Evolutionary conservation across 2,888 invertebrate species (phyloP), one percentile per base, ranked within the genome.

Genomic region (Antheraea yamamai): DNA sequence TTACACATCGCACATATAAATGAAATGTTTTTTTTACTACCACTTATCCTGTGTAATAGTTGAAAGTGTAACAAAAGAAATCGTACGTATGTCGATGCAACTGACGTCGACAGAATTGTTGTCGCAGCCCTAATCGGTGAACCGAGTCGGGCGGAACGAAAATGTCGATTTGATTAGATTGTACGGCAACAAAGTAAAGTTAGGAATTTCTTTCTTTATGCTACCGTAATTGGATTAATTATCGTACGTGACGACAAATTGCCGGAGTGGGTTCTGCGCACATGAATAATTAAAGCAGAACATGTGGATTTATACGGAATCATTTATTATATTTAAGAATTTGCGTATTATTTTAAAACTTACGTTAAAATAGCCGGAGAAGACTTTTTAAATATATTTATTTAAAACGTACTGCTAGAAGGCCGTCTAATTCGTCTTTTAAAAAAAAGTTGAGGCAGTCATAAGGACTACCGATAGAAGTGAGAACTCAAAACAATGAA

Each of bases 141-240:
- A 70, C 39, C 35, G 39, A 78, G 76, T 76, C 77, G 72, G 76
- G 75, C 75, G 75, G 73, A 77, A 77, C 75, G 78, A 80, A 84
- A 84, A 84, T 80, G 83, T 81, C 82, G 82, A 84, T 84, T 83
- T 82, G 82, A 85, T 86, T 86, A 83, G 81, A 82, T 82, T 79
- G 78, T 78, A 79, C 78, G 79, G 78, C 78, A 81, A 80, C 81
- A 79, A 83, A 83, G 83, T 80, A 78, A 82, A 83, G 82, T 84
- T 84, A 77, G 79, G 81, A 77, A 83, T 81, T 80, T 84, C 82
- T 82, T 85, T 84, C 80, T 80, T 78, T 72, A 75, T 75, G 79
- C 30, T 80, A 81, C 81, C 79, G 81, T 85, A 85, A 87, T 87
- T 84, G 82, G 79, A 85, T 87, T 86, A 87, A 87, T 87, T 82